These are phyloP conservation scores for Stomatorhinus walkeri DNA, from an alignment of 2,797 vertebrate genomes.

Conservation along the genomic window DNA sequence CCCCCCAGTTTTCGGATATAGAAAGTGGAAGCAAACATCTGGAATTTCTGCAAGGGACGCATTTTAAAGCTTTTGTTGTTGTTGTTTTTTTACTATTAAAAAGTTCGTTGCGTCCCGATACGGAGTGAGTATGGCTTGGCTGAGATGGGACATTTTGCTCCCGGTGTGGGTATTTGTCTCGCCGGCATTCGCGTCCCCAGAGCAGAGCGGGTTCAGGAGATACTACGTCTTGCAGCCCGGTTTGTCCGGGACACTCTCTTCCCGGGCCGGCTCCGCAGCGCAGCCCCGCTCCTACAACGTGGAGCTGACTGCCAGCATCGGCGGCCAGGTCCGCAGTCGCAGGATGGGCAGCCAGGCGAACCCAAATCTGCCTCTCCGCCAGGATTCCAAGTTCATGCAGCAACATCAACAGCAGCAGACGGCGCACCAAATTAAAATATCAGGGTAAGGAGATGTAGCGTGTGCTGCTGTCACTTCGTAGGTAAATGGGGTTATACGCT, in stretches of 20 bases:
- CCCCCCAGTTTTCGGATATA: neutral
- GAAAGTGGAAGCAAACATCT: conserved; percentile 15
- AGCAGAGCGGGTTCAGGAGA: conserved; percentile 62
- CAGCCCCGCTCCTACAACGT: conserved; percentile 65
- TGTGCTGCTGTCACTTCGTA: neutral
- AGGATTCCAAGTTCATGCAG: conserved; percentile 48
- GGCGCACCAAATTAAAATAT: conserved; percentile 48
- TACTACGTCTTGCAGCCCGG: conserved; percentile 76
- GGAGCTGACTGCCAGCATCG: conserved; percentile 55
- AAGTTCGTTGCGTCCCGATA: neutral
- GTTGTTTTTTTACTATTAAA: neutral
- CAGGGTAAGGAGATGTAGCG: conserved; percentile 55
- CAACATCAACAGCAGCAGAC: conserved; percentile 54
- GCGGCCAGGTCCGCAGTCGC: conserved; percentile 68
- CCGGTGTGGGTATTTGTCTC: conserved; percentile 52
- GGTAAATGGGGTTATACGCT: neutral
- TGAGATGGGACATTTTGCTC: conserved; percentile 63
- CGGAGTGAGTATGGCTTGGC: conserved; percentile 63
- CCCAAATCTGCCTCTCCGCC: conserved; percentile 50
- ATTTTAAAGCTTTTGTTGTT: neutral
- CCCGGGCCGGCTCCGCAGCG: conserved; percentile 44
- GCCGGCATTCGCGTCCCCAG: conserved; percentile 51
- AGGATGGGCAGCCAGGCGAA: conserved; percentile 66
- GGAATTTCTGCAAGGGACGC: conserved; percentile 9
- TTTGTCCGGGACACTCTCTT: conserved; percentile 51